Evolutionary conservation across 2,113 vertebrate species (phyloP).

Genomic region (Bubo blakistoni): DNA sequence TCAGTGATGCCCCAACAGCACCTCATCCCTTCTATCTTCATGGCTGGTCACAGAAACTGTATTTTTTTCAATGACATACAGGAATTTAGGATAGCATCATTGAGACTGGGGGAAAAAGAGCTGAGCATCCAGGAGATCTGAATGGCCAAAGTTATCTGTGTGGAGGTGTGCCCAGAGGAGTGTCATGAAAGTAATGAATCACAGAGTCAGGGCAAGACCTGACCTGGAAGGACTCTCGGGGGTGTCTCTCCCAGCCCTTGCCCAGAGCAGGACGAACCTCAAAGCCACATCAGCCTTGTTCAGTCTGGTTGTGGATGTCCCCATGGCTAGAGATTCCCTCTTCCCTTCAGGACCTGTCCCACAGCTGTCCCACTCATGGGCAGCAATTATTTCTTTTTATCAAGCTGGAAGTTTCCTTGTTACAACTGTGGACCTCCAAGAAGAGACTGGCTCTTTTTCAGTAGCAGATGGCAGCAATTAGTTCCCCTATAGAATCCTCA

Average conservation of each 20-base stretch:
- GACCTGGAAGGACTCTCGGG: not conserved
- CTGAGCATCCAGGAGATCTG: not conserved
- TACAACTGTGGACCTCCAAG: not conserved
- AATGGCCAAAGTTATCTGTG: not conserved
- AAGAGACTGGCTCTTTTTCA: not conserved
- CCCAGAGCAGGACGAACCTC: not conserved
- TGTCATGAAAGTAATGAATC: not conserved
- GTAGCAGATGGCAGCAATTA: not conserved
- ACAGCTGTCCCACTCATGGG: not conserved
- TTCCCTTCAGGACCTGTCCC: not conserved
- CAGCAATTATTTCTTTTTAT: not conserved
- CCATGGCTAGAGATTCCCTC: not conserved
- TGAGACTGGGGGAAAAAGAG: not conserved
- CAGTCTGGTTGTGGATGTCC: not conserved
- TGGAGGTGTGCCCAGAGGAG: not conserved
- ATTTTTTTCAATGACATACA: not conserved
- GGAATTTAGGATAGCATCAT: not conserved
- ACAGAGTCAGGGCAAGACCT: not conserved
- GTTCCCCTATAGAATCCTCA: not conserved
- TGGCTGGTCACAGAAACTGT: not conserved
- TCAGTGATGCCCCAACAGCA: not conserved
- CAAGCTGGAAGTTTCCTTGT: not conserved
- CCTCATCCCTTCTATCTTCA: not conserved
- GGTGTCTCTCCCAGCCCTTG: not conserved
- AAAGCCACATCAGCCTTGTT: not conserved